Conservation (phyloP, 1,140 invertebrate genomes). For the Drosophila bifasciata region DNA sequence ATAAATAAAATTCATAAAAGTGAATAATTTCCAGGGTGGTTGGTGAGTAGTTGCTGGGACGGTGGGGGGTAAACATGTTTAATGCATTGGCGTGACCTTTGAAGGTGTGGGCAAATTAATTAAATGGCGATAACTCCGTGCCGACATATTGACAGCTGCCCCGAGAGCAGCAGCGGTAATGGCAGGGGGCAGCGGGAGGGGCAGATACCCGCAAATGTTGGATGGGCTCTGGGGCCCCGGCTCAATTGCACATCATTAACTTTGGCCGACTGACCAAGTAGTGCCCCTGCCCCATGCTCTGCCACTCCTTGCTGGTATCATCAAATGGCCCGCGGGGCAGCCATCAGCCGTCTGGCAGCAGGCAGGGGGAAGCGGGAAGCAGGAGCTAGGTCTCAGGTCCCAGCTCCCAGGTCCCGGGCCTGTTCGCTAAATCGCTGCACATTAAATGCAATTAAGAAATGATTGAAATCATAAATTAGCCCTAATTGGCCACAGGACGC, state of each 20-base stretch:
- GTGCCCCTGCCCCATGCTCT: slow-evolving; percentile 1
- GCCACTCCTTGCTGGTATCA: not conserved
- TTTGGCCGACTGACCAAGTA: slow-evolving; percentile 76
- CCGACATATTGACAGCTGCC: slow-evolving; percentile 57
- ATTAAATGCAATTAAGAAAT: slow-evolving; percentile 83
- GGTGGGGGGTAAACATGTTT: slow-evolving; percentile 2
- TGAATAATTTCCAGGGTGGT: not conserved
- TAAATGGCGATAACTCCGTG: slow-evolving; percentile 64
- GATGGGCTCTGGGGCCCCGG: not conserved
- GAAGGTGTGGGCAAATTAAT: slow-evolving; percentile 67
- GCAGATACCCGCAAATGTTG: slow-evolving; percentile 15
- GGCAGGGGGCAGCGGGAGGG: slow-evolving; percentile 9
- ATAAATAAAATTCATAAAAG: slow-evolving; percentile 7
- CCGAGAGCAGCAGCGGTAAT: slow-evolving; percentile 21
- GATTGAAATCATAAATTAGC: slow-evolving; percentile 82
- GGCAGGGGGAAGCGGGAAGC: too few relatives aligned
- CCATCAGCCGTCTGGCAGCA: not conserved
- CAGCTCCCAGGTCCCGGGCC: slow-evolving; percentile 5
- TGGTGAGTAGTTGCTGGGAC: too few relatives aligned
- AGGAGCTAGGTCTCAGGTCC: not conserved
- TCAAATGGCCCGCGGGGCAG: slow-evolving; percentile 10
- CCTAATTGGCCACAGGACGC: slow-evolving; percentile 75
- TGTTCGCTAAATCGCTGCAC: slow-evolving; percentile 74
- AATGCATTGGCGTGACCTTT: slow-evolving; percentile 54
- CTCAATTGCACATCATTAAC: slow-evolving; percentile 65